Evolutionary conservation across 1,140 invertebrate genomes (phyloP).

Genomic region (Cherax quadricarinatus): DNA sequence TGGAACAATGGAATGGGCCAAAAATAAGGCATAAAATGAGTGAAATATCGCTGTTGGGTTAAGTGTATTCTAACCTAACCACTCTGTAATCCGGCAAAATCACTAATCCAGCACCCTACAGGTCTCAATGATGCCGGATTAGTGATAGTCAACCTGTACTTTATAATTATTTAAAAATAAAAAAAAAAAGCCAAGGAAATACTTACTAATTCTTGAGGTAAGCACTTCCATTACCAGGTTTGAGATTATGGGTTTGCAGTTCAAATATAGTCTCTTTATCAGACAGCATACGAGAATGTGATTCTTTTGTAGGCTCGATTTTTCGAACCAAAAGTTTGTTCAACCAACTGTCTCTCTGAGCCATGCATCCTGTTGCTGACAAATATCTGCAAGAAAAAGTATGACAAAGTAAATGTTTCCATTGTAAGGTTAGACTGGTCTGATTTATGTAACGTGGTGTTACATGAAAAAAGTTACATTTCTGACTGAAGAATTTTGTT

Average conservation of each 20-base stretch:
- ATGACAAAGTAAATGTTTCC: not conserved
- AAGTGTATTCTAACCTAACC: too few species aligned
- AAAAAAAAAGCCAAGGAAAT: slow-evolving; percentile 40
- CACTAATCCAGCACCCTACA: too few species aligned
- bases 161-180: not conserved
- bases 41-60: too few species aligned
- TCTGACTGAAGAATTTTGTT: too few species aligned
- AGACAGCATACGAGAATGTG: slow-evolving; percentile 95
- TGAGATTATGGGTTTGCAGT: slow-evolving; percentile 94
- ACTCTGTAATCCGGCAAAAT: too few species aligned
- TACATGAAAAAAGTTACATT: slow-evolving; percentile 74
- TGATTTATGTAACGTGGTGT: slow-evolving; percentile 76
- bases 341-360: slow-evolving; percentile 87
- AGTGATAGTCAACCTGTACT: too few species aligned
- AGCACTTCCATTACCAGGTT: slow-evolving; percentile 89
- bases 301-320: slow-evolving; percentile 95
- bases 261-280: slow-evolving; percentile 97
- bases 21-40: too few species aligned
- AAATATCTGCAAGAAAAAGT: slow-evolving; percentile 57
- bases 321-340: slow-evolving; percentile 92
- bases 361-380: slow-evolving; percentile 32
- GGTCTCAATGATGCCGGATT: too few species aligned
- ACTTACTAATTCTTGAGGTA: slow-evolving; percentile 95
- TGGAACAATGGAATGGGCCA: too few species aligned
- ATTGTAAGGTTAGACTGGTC: not conserved